phyloP scores from a whole-genome alignment of 2,113 vertebrate genomes.

The Regulus satrapa region DNA sequence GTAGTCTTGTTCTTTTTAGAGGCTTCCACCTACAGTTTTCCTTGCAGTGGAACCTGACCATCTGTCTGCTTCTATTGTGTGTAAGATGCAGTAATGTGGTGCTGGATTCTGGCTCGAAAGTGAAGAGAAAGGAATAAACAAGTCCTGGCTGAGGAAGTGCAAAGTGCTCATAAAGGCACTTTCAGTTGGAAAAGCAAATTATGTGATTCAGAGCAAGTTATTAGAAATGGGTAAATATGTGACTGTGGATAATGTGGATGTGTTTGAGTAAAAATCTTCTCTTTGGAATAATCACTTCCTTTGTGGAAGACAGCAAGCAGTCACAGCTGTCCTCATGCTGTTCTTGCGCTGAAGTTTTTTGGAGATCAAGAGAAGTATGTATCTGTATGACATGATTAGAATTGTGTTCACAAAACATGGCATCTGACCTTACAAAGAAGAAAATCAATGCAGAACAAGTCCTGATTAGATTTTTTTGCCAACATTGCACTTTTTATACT shows the following conservation, averaged over 20 bases:
- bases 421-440: not conserved
- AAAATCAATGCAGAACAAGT: constrained; percentile 10
- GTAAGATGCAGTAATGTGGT: not conserved
- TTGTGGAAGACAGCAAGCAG: not conserved
- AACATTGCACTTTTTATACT: not conserved
- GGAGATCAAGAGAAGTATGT: not conserved
- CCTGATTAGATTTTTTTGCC: not conserved
- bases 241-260: not conserved
- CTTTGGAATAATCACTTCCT: not conserved
- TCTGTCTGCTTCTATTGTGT: not conserved
- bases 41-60: not conserved
- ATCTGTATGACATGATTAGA: not conserved
- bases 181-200: not conserved
- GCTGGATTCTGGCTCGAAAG: not conserved
- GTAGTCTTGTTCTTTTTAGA: not conserved
- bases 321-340: not conserved
- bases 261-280: not conserved
- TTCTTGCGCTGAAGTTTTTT: not conserved
- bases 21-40: not conserved
- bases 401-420: not conserved
- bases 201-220: not conserved
- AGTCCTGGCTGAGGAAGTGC: not conserved
- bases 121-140: not conserved
- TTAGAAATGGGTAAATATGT: not conserved
- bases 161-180: not conserved